Evolutionary conservation across 53 echinoderm and acorn worm genomes (phyloP), one percentile per base, ranked within the genome.

Genomic region (Temnopleurus reevesii): DNA sequence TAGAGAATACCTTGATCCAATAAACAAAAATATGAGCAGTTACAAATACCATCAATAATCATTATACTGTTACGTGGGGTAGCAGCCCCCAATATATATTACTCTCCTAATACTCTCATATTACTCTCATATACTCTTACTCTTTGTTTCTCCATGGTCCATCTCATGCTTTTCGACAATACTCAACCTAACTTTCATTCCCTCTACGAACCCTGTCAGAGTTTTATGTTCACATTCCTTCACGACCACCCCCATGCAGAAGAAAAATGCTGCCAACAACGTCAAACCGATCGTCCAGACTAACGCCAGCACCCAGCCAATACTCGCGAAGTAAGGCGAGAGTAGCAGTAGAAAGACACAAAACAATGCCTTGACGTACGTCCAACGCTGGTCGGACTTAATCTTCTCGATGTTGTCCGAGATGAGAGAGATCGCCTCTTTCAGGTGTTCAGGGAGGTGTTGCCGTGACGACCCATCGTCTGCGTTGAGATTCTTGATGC

Each of bases 191-290:
- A 86, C 58, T 5, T 31, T 76, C 61, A 90, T 81, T 8, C 89
- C 81, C 44, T 87, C 90, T 31, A 63, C 33, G 58, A 56, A 45
- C 5, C 93, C 93, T 0, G 66, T 51, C 28, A 93, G 43, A n/a
- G 80, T 80, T 18, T 93, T 90, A 34, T 81, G n/a, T 82, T 93
- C 93, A 0, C 76, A 77, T 51, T 59, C 58, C 82, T 93, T 87
- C 9, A 88, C 89, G 34, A 90, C 45, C 2, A 36, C 65, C 5
- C 90, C 88, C 8, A 90, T 44, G 49, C 87, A 81, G 19, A 90
- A 7, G 12, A 31, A 81, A 25, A 59, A 66, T 0, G 88, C 44
- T 7, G 55, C 64, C 9, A 90, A 26, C 45, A 93, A 18, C 33
- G 90, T 81, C 55, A 93, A 29, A 8, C 55, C 87, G 44, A 79